Conservation (phyloP, 1,140 invertebrate genomes). For the Papilio xuthus region DNA sequence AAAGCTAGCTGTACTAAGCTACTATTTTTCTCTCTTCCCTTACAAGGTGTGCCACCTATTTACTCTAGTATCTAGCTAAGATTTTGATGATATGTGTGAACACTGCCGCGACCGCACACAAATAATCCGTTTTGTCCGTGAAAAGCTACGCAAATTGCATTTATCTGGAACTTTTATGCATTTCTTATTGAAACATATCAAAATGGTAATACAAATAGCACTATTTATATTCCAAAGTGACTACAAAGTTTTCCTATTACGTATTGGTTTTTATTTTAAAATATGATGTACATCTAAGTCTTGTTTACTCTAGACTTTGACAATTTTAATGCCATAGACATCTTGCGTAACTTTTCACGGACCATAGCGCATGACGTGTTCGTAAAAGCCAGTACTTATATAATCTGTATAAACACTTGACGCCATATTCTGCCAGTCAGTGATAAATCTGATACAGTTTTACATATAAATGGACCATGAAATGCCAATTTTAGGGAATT, state of each 20-base stretch:
- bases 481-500: conserved; percentile 68
- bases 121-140: not conserved
- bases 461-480: conserved; percentile 63
- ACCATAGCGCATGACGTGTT: conserved; percentile 22
- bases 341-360: conserved; percentile 3
- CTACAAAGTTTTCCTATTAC: not conserved
- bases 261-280: not conserved
- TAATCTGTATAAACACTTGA: conserved; percentile 43
- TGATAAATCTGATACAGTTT: conserved; percentile 35
- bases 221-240: not conserved
- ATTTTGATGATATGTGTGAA: not conserved
- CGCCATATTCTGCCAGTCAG: conserved; percentile 47
- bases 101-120: conserved; percentile 20
- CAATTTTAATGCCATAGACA: not conserved
- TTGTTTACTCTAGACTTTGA: too few relatives aligned
- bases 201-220: not conserved
- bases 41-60: not conserved
- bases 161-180: not conserved
- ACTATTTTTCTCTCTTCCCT: not conserved
- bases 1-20: not conserved
- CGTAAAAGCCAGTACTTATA: conserved; percentile 43
- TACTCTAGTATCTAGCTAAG: not conserved
- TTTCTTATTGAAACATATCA: conserved; percentile 9
- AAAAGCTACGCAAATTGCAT: not conserved
- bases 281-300: too few relatives aligned